phyloP scores from a whole-genome alignment of 2,888 invertebrate genomes.

The Brenthis daphne region DNA sequence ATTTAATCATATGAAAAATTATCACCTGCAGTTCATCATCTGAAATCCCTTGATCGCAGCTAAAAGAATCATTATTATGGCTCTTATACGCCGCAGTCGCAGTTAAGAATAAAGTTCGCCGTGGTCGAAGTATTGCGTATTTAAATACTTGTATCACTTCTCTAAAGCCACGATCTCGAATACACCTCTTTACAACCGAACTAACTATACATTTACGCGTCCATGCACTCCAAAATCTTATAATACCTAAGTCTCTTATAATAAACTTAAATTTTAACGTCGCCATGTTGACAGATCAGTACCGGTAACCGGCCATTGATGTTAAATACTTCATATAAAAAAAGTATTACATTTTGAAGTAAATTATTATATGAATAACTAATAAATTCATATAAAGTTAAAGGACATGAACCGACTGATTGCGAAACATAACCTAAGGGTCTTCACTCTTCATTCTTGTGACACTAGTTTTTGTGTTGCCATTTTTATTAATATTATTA shows the following conservation, averaged over 20 bases:
- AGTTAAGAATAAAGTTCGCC: conserved; percentile 62
- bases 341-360: conserved; percentile 16
- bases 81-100: conserved; percentile 69
- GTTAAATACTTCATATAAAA: not conserved
- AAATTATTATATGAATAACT: not conserved
- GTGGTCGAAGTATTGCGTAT: conserved; percentile 62
- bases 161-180: conserved; percentile 62
- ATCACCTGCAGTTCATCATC: conserved; percentile 70
- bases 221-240: conserved; percentile 66
- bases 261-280: conserved; percentile 53
- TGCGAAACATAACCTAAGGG: conserved; percentile 40
- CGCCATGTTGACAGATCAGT: conserved; percentile 51
- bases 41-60: conserved; percentile 58
- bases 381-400: conserved; percentile 18
- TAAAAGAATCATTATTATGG: conserved; percentile 47
- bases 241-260: conserved; percentile 61
- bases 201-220: conserved; percentile 58
- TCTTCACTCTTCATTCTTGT: not conserved
- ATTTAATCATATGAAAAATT: no score
- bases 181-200: conserved; percentile 63
- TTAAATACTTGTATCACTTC: conserved; percentile 66
- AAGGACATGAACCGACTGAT: conserved; percentile 22
- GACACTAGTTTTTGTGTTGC: not conserved
- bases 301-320: conserved; percentile 13
- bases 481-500: not conserved